Conservation (phyloP, 1,140 invertebrate species). For the Eupristina koningsbergeri region DNA sequence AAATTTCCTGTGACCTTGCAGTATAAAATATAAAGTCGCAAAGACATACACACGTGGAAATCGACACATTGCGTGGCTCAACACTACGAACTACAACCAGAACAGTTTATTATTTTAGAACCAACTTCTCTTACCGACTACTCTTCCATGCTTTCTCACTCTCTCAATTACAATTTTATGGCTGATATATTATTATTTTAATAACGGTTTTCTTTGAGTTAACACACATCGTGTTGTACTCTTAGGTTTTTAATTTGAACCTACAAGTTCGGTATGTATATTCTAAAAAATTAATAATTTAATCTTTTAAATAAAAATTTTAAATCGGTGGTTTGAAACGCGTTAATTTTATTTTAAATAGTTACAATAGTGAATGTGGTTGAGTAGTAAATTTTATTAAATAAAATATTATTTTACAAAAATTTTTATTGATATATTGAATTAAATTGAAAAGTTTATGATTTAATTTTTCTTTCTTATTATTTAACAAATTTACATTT, state of each 20-base stretch:
- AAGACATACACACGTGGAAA: background rate
- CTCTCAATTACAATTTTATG: background rate
- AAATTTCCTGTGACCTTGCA: constrained; percentile 40
- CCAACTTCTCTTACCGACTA: constrained; percentile 52
- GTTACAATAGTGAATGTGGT: too few species aligned
- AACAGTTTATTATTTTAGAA: constrained; percentile 64
- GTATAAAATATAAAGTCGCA: constrained; percentile 32
- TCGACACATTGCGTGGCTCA: constrained; percentile 2
- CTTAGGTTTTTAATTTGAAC: background rate
- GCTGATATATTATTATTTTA: background rate
- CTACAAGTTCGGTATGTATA: background rate
- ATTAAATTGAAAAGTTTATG: too few species aligned
- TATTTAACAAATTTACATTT: too few species aligned
- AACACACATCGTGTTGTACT: background rate
- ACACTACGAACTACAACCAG: background rate
- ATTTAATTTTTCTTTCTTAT: too few species aligned
- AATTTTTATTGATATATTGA: too few species aligned
- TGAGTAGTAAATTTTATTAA: too few species aligned
- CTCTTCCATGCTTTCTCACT: constrained; percentile 13
- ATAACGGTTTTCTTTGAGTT: background rate
- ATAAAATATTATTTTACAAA: too few species aligned
- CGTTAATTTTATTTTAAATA: too few species aligned
- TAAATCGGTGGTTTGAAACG: too few species aligned
- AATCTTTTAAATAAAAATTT: too few species aligned
- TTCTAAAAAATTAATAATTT: too few species aligned